These are phyloP conservation scores for Eudasyphora cyanicolor DNA, from an alignment of 2,888 invertebrate genomes.

Conservation along the genomic window DNA sequence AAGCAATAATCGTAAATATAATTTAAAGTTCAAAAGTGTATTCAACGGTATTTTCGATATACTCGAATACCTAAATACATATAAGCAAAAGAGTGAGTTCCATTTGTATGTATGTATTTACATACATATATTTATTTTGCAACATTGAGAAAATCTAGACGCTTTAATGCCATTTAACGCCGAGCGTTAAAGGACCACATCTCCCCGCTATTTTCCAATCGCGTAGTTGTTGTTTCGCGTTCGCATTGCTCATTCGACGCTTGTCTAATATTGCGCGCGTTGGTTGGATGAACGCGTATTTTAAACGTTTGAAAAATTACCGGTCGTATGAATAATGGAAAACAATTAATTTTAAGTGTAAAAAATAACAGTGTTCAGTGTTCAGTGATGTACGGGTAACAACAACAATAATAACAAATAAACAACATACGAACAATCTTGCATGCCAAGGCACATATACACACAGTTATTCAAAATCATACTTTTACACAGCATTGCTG, in stretches of 20 bases:
- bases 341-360: constrained; percentile 69
- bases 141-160: no score
- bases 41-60: background rate
- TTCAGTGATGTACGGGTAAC: constrained; percentile 4
- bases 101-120: background rate
- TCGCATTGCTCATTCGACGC: constrained; percentile 13
- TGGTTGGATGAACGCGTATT: constrained; percentile 40
- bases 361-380: constrained; percentile 23
- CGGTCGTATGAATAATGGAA: constrained; percentile 71
- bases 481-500: no score
- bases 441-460: background rate
- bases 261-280: constrained; percentile 47
- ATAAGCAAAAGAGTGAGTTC: constrained; percentile 13
- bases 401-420: constrained; percentile 20
- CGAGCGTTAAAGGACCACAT: background rate
- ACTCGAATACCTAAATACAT: no score
- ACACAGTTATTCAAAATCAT: no score
- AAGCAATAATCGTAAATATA: constrained; percentile 1
- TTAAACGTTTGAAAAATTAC: constrained; percentile 71
- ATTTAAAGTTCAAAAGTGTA: constrained; percentile 9
- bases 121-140: no score
- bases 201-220: background rate
- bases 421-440: constrained; percentile 21
- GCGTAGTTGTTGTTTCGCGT: background rate
- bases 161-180: constrained; percentile 10